Base-by-base conservation (phyloP, 2,888 invertebrate species). In the Pegoplata infirma region DNA sequence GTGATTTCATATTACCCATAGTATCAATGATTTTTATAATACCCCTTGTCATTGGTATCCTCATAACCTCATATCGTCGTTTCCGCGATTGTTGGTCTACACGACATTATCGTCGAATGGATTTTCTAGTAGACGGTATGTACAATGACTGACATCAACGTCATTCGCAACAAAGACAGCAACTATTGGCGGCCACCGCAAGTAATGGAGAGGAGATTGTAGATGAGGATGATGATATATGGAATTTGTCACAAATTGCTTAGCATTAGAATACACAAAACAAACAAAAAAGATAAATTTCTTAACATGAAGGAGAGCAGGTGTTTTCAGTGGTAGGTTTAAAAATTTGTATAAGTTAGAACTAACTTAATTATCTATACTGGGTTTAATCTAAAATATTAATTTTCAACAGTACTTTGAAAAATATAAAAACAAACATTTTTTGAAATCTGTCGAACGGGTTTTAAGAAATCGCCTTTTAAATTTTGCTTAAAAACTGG, bases 121-220 rank as follows among this genome's bases (percentile, higher is more conserved):
- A 96, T 89, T 96, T 95, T 86, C 91, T 96, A 12, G 94, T 96
- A 69, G 96, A 96, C 89, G 96, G 96, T 84, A 96, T 96, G 94
- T 96, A 96, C 86, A 95, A 96, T 90, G 95, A 95, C 86, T 95
- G 88, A 89, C 89, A 74, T 53, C 66, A 56, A 89, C 89, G 71
- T 53, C 66, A 56, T 23, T 58, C 19, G 32, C 64, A 61, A 19
- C 66, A 61, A 61, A 51, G 66, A 46, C 69, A 75, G 58, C 76
- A 76, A 12, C 44, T 78, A 28, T 36, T 75, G 36, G 25, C 63
- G 44, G 61, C 44, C 46, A 72, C 40, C 21, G n/a, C n/a, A n/a
- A 72, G 44, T 58, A 71, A 72, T 49, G 71, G 51, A 40, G 63
- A 75, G 16, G 58, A 19, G 16, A 69, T 28, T 40, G 4, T 40